Percentiles rank a stretch among this genome's conserved stretches.
These are phyloP conservation scores for Orientallactaga bullata DNA, from an alignment of 2,113 vertebrate genomes.

Conservation along the genomic window DNA sequence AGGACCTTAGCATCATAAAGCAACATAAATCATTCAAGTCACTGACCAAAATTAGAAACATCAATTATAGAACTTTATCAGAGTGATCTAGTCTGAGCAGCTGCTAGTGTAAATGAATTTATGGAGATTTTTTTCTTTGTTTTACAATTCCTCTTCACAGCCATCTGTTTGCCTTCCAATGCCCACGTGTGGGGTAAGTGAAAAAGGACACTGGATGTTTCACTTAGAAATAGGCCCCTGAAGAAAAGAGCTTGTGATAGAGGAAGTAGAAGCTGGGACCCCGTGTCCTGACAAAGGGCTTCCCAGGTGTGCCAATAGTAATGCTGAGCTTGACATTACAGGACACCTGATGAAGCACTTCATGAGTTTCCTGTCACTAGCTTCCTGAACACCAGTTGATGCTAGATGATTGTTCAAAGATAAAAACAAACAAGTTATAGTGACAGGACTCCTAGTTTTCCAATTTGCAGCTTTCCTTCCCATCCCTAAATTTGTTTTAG, in stretches of 20 bases:
- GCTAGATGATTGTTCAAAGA: not conserved
- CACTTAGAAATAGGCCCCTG: not conserved
- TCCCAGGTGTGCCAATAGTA: not conserved
- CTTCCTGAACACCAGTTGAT: not conserved
- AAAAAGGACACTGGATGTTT: not conserved
- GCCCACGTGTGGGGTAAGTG: not conserved
- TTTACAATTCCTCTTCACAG: not conserved
- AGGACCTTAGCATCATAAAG: not conserved
- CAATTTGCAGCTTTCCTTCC: not conserved
- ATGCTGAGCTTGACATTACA: not conserved
- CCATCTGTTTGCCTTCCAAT: not conserved
- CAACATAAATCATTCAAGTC: not conserved
- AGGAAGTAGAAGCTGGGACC: not conserved
- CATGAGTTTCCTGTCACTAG: not conserved
- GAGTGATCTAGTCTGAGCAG: not conserved
- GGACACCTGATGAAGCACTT: not conserved
- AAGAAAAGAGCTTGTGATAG: not conserved
- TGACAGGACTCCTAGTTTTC: not conserved
- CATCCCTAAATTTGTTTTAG: not conserved
- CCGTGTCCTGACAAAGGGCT: not conserved
- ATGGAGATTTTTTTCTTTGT: not conserved
- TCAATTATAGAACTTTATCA: not conserved
- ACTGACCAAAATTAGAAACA: conserved; percentile 29
- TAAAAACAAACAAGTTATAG: not conserved
- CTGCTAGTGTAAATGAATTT: not conserved